Conservation (phyloP, 2,113 vertebrate species). For the Eulemur rufifrons region DNA sequence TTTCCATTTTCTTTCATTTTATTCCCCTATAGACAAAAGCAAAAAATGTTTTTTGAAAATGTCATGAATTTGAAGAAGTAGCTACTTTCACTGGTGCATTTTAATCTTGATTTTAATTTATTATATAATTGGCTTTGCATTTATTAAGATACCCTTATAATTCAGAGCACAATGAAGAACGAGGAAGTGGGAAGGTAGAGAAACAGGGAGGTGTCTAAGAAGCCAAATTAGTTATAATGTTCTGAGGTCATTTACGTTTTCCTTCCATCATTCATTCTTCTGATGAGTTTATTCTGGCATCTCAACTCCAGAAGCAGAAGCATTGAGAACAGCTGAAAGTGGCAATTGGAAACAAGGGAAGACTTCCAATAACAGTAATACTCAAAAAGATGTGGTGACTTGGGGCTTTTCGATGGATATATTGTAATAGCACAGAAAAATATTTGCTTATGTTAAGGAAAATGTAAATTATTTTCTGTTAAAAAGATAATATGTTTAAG, state of each 20-base stretch:
- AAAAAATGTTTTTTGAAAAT: conserved; percentile 7
- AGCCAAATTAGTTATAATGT: background rate
- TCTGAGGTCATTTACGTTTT: background rate
- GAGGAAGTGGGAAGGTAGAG: background rate
- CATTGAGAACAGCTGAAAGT: background rate
- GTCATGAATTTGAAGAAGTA: background rate
- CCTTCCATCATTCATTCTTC: background rate
- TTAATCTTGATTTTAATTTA: conserved; percentile 30
- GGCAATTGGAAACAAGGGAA: background rate
- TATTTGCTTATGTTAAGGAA: background rate
- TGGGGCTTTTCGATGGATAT: too few species aligned
- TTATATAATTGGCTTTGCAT: background rate
- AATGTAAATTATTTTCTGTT: background rate
- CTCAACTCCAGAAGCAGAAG: background rate
- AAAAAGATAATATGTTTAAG: conserved; percentile 9
- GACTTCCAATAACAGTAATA: background rate
- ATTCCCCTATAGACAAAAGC: background rate
- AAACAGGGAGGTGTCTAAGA: background rate
- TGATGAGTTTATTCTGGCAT: background rate
- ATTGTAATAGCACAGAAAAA: too few species aligned
- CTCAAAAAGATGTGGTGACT: too few species aligned
- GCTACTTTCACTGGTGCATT: background rate
- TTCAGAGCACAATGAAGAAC: background rate
- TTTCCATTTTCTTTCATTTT: background rate
- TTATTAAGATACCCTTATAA: background rate